Conservation (phyloP, 2,797 vertebrate genomes). For the Propithecus perrieri region DNA sequence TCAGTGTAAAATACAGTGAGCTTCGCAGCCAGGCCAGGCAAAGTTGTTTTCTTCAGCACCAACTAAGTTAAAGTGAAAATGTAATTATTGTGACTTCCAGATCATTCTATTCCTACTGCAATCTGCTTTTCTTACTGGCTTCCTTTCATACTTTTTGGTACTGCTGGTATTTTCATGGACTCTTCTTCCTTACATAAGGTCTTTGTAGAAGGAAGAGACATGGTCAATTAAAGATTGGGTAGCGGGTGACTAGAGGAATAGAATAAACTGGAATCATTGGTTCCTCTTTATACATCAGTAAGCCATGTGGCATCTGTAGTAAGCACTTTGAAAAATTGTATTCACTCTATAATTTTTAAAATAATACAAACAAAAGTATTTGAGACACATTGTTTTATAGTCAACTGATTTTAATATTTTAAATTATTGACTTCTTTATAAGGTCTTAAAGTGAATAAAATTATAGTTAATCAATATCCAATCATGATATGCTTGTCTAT, state of each 20-base stretch:
- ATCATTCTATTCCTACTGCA: constrained; percentile 56
- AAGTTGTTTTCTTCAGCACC: constrained; percentile 67
- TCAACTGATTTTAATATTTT: background rate
- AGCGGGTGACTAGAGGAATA: background rate
- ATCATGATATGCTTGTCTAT: background rate
- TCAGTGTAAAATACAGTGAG: constrained; percentile 43
- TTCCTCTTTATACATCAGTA: background rate
- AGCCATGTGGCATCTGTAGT: background rate
- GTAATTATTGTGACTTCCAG: constrained; percentile 73
- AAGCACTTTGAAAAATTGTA: constrained; percentile 19
- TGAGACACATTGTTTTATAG: background rate
- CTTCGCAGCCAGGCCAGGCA: constrained; percentile 52
- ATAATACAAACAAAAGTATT: background rate
- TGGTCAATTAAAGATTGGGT: background rate
- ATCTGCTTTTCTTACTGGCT: constrained; percentile 63
- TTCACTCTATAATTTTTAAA: background rate
- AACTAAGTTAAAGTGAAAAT: constrained; percentile 69
- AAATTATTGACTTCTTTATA: background rate
- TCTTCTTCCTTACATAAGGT: constrained; percentile 40
- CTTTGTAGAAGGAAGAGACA: constrained; percentile 12
- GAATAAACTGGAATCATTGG: background rate
- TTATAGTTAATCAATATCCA: background rate
- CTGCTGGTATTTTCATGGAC: constrained; percentile 50
- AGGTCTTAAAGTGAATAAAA: background rate
- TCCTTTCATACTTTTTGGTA: constrained; percentile 42